Base-by-base conservation (phyloP, 1,140 invertebrate species). In the Drosophila miranda region DNA sequence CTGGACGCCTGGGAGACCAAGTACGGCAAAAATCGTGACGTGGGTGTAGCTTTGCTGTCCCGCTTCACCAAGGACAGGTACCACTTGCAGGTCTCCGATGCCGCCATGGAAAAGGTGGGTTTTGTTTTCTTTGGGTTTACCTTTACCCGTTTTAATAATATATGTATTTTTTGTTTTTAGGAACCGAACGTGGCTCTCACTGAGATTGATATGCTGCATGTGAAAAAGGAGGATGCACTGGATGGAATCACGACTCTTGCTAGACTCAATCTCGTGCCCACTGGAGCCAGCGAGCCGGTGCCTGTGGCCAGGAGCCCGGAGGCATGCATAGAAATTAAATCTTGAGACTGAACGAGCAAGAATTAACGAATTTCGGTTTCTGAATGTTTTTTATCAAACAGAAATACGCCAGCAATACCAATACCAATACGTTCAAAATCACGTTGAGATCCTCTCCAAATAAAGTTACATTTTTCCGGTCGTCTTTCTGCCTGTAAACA, bases 1-100 rank as follows among this genome's bases (percentile, higher is more conserved):
- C 93, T 99, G 66, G 96, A 98, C 91, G 97, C 97, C 14, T 99
- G 98, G 98, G 97, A 98, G 91, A 90, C 92, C 7, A 93, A 94
- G 69, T 97, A 96, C 87, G 90, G 91, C 26, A 93, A 95, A 82
- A 74, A 75, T n/a, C 93, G 96, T 60, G 91, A 93, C 11, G 88
- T 93, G 59, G 94, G 95, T 1, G 94, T 97, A 70, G 92, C 93
- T 52, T 86, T 95, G 50, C 91, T 97, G 16, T 93, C 94, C 72
- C 92, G 93, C 58, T 91, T 96, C 21, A 97, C 96, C 88, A 92
- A 93, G 51, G 93, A 94, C 58, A 95, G 95, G 78, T 93, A 94
- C 81, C 96, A 97, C 91, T 92, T 96, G 67, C 93, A 94, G 71
- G 93, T 94, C 14, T 92, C 93, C 11, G 92, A 92, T 30, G 87